Conservation (phyloP, 2,888 invertebrate species). For the Harpalus rubripes region DNA sequence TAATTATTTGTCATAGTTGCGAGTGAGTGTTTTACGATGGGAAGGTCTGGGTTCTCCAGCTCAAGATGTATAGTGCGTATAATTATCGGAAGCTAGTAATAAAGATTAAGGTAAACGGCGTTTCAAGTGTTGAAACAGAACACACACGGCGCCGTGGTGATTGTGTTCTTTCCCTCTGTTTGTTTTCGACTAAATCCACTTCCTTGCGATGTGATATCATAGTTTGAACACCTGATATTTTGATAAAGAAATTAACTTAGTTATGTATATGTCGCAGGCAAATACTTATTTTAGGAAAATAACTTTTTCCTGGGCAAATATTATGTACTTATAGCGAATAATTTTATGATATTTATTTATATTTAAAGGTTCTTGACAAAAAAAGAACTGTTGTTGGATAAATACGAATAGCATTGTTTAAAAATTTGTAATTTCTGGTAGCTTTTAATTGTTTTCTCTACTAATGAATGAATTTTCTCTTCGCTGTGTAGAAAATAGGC, state of each 20-base stretch:
- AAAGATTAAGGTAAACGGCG: constrained; percentile 61
- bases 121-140: constrained; percentile 60
- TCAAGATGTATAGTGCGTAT: constrained; percentile 32
- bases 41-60: constrained; percentile 44
- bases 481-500: too few species aligned
- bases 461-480: too few species aligned
- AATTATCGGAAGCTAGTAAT: constrained; percentile 62
- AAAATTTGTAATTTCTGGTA: too few species aligned
- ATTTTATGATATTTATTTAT: too few species aligned
- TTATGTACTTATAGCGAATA: background rate
- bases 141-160: constrained; percentile 54
- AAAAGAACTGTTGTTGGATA: too few species aligned
- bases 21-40: constrained; percentile 65
- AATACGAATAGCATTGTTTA: too few species aligned
- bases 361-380: too few species aligned
- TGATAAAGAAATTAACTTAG: constrained; percentile 45
- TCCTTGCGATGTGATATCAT: constrained; percentile 52
- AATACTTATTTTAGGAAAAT: background rate
- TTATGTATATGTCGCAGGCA: background rate
- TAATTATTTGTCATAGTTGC: constrained; percentile 64
- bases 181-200: constrained; percentile 52
- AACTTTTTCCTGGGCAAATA: background rate
- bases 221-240: constrained; percentile 56
- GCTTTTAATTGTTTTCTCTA: too few species aligned
- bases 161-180: constrained; percentile 49